phyloP scores from a whole-genome alignment of 2,888 invertebrate genomes.

The Sycophila texana region DNA sequence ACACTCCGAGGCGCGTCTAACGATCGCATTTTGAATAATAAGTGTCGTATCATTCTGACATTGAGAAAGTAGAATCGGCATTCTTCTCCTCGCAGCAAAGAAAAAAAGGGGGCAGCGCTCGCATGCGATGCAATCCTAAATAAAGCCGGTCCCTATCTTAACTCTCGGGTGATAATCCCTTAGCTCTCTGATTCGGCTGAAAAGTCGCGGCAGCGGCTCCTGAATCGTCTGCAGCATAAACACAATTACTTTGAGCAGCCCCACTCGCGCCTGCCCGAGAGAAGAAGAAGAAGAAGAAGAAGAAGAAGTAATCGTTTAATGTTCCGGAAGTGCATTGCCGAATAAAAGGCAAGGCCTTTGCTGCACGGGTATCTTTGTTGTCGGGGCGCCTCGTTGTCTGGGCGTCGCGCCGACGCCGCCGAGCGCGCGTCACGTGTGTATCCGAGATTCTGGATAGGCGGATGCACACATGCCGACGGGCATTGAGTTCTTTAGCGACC shows the following conservation, averaged over 20 bases:
- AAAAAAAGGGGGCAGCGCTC: background rate
- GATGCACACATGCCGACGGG: conserved; percentile 5
- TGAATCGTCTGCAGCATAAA: conserved; percentile 52
- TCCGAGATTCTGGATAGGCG: conserved; percentile 5
- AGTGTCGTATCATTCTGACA: background rate
- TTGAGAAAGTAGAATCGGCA: conserved; percentile 28
- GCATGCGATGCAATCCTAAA: conserved; percentile 10
- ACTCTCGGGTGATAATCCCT: conserved; percentile 33
- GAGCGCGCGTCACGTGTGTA: conserved; percentile 17
- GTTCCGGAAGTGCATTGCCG: conserved; percentile 57
- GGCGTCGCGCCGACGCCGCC: background rate
- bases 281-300: conserved; percentile 40
- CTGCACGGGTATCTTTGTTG: conserved; percentile 25
- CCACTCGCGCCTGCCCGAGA: background rate
- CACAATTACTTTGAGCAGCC: conserved; percentile 51
- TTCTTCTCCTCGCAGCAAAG: conserved; percentile 14
- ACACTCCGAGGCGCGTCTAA: background rate
- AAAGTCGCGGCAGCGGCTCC: conserved; percentile 13
- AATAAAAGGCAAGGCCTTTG: conserved; percentile 39
- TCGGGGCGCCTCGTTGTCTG: conserved; percentile 5
- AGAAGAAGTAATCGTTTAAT: conserved; percentile 58
- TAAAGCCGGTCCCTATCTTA: conserved; percentile 17
- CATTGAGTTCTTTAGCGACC: conserved; percentile 55
- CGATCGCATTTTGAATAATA: conserved; percentile 20
- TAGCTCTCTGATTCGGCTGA: conserved; percentile 31